phyloP scores from a whole-genome alignment of 2,797 vertebrate genomes.

The Alfaro cultratus region DNA sequence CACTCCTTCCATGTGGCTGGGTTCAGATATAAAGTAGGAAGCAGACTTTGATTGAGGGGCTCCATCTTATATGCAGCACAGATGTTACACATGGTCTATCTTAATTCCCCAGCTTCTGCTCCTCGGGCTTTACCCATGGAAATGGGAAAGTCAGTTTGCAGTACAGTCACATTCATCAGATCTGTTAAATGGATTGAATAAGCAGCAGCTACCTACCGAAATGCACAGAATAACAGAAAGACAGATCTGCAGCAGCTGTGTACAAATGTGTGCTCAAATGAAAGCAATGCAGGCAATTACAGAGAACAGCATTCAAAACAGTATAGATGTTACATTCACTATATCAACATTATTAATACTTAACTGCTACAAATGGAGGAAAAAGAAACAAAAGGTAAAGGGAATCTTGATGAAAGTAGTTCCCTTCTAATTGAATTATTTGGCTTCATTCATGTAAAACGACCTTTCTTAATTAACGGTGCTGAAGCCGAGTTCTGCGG shows the following conservation, averaged over 20 bases:
- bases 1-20: constrained; percentile 21
- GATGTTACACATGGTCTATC: constrained; percentile 35
- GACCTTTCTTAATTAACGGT: constrained; percentile 56
- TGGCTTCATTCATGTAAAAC: constrained; percentile 47
- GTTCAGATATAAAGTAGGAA: constrained; percentile 37
- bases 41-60: constrained; percentile 66
- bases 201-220: constrained; percentile 22
- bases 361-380: constrained; percentile 52
- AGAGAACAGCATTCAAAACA: constrained; percentile 44
- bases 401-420: constrained; percentile 37
- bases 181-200: constrained; percentile 18
- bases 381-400: constrained; percentile 36
- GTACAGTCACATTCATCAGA: constrained; percentile 18
- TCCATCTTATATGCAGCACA: constrained; percentile 61
- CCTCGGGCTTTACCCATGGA: constrained; percentile 17
- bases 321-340: constrained; percentile 45
- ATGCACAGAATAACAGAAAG: constrained; percentile 14
- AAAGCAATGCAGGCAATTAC: constrained; percentile 53
- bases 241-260: constrained; percentile 8
- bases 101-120: constrained; percentile 37
- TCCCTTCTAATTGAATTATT: constrained; percentile 55
- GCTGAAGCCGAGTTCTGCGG: constrained; percentile 37
- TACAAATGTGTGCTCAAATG: constrained; percentile 25
- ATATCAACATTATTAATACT: constrained; percentile 54
- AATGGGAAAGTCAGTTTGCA: constrained; percentile 13